Conservation (phyloP, 2,797 vertebrate species). For the Amblyopsis hoosieri region DNA sequence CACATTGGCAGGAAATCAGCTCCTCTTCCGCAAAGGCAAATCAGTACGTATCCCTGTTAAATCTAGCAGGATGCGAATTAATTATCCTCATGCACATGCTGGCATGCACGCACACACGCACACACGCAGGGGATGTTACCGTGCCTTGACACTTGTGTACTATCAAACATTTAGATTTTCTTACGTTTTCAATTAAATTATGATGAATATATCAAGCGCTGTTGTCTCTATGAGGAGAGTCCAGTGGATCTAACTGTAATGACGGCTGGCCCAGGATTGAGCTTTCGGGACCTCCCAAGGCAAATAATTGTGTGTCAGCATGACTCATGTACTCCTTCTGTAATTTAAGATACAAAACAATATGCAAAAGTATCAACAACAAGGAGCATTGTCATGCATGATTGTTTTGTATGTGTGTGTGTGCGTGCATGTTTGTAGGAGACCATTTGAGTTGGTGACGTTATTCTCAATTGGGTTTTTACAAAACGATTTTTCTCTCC, state of each 20-base stretch:
- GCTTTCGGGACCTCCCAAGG: slow-evolving; percentile 40
- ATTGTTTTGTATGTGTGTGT: not conserved
- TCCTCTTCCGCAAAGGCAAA: slow-evolving; percentile 92
- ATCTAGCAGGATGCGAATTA: not conserved
- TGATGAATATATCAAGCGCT: slow-evolving; percentile 27
- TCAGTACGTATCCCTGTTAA: slow-evolving; percentile 80
- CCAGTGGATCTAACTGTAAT: slow-evolving; percentile 35
- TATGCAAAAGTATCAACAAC: slow-evolving; percentile 43
- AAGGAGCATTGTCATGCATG: slow-evolving; percentile 4
- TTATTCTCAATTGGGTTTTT: slow-evolving; percentile 8
- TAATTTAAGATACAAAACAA: slow-evolving; percentile 45
- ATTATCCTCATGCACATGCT: not conserved
- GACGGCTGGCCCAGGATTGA: slow-evolving; percentile 32
- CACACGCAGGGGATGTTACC: not conserved
- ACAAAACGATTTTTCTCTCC: not conserved
- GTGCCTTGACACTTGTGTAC: too few species aligned
- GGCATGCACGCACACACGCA: not conserved
- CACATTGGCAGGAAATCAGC: slow-evolving; percentile 95
- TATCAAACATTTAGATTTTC: not conserved
- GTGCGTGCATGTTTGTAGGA: not conserved
- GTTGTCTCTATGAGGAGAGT: slow-evolving; percentile 29
- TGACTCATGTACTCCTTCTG: slow-evolving; percentile 56
- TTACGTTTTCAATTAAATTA: slow-evolving; percentile 31
- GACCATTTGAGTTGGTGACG: slow-evolving; percentile 5
- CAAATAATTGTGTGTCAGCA: slow-evolving; percentile 42